Evolutionary conservation across 2,797 vertebrate genomes (phyloP).

Genomic region (Cossypha heuglini): DNA sequence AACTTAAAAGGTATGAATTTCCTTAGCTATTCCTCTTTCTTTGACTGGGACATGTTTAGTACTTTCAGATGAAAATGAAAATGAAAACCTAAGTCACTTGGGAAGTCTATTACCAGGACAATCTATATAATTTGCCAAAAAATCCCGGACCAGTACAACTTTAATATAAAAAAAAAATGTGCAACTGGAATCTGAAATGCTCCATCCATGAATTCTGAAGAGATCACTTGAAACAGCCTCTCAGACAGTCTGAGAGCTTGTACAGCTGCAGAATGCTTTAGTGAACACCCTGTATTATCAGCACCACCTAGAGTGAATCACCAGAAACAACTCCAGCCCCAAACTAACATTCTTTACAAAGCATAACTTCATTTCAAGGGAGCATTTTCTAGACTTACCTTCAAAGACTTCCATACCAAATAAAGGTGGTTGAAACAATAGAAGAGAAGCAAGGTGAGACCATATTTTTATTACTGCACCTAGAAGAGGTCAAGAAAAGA

Average conservation of each 20-base stretch:
- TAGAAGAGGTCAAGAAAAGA: background rate
- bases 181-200: background rate
- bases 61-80: background rate
- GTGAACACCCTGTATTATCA: background rate
- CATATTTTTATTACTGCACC: background rate
- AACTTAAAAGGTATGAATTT: background rate
- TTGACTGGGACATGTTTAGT: background rate
- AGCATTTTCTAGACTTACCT: background rate
- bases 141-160: background rate
- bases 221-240: background rate
- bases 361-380: background rate
- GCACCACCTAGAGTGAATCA: conserved; percentile 55
- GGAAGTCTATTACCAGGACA: background rate
- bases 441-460: background rate
- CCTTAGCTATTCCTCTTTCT: background rate
- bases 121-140: background rate
- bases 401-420: background rate
- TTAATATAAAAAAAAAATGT: background rate
- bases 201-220: background rate
- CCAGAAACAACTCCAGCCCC: background rate
- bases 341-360: background rate
- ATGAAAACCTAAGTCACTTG: background rate
- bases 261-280: background rate
- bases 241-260: background rate
- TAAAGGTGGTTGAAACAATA: fast-evolving